Evolutionary conservation across 2,113 vertebrate species (phyloP).

Genomic region (Axis porcinus): DNA sequence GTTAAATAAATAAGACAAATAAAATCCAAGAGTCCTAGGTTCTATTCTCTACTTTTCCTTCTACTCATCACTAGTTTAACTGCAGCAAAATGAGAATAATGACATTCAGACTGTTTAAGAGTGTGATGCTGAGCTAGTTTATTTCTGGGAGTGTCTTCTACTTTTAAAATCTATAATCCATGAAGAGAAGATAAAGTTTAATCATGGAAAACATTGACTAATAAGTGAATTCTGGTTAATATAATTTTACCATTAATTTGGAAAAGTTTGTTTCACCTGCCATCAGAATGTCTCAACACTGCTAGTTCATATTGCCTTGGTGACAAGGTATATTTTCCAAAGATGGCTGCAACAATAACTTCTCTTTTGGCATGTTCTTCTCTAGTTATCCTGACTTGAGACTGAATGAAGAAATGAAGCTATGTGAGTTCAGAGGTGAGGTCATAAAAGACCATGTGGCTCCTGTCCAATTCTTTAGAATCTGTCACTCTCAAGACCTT

Average conservation of each 20-base stretch:
- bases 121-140: neutral
- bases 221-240: neutral
- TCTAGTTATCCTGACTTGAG: neutral
- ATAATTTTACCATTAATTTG: neutral
- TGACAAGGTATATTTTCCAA: neutral
- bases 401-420: neutral
- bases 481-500: neutral
- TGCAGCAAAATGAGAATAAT: neutral
- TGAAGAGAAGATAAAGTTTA: neutral
- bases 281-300: neutral
- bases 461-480: neutral
- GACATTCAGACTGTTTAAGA: neutral
- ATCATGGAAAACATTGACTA: neutral
- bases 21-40: neutral
- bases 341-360: neutral
- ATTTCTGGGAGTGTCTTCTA: neutral
- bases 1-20: neutral
- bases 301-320: neutral
- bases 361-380: neutral
- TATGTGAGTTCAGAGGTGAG: neutral
- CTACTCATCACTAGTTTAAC: neutral
- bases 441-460: neutral
- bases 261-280: neutral
- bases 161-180: neutral
- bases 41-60: neutral